These are phyloP conservation scores for Nysson spinosus DNA, from an alignment of 2,888 invertebrate genomes.

Conservation along the genomic window DNA sequence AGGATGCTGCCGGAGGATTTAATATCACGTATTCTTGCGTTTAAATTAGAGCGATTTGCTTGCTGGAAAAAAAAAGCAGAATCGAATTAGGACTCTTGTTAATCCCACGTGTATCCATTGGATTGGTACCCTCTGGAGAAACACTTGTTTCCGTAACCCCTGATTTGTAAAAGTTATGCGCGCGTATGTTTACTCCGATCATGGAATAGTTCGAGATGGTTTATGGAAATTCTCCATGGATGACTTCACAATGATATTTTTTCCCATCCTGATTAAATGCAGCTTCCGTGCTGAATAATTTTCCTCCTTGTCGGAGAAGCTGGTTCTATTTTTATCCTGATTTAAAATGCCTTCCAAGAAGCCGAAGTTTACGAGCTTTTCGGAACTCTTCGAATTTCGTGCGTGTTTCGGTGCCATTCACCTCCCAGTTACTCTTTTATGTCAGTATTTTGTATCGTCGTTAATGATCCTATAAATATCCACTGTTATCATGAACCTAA, in stretches of 20 bases:
- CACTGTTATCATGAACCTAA: too few relatives aligned
- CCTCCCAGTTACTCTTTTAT: too few relatives aligned
- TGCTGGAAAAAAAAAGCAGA: conserved; percentile 29
- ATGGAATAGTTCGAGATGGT: conserved; percentile 33
- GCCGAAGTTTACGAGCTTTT: too few relatives aligned
- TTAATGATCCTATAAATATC: too few relatives aligned
- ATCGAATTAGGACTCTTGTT: conserved; percentile 34
- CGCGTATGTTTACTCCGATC: conserved; percentile 34
- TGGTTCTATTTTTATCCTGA: too few relatives aligned
- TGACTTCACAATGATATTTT: conserved; percentile 3
- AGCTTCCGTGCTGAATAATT: background rate
- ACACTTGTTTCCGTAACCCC: conserved; percentile 23
- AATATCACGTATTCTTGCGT: conserved; percentile 48
- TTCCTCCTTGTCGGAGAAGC: background rate
- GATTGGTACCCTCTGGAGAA: conserved; percentile 42
- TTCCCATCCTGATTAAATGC: background rate
- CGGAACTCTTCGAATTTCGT: too few relatives aligned
- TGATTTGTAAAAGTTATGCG: conserved; percentile 48
- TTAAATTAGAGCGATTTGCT: conserved; percentile 51
- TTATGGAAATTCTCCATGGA: conserved; percentile 14
- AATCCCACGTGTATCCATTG: conserved; percentile 29
- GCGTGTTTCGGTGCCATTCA: too few relatives aligned
- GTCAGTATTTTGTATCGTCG: too few relatives aligned
- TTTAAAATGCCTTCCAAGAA: too few relatives aligned
- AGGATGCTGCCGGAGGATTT: conserved; percentile 30